Conservation (phyloP, 64 coral and sea anemone species). For the Cladopsammia gracilis region DNA sequence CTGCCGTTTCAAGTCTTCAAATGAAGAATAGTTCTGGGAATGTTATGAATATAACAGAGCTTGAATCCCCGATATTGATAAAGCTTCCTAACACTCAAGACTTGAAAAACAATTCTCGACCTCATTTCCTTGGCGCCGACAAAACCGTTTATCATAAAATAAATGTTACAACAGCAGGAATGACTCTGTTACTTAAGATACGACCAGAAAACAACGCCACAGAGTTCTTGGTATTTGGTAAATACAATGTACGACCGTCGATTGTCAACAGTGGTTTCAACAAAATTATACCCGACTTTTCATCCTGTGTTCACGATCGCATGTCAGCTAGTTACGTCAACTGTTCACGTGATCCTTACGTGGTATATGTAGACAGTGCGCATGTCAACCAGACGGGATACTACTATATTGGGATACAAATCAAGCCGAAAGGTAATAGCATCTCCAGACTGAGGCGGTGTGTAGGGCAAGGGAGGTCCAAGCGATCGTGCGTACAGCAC, state of each 20-base stretch:
- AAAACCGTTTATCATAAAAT: conserved; percentile 2
- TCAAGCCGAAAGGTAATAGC: background rate
- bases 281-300: background rate
- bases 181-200: conserved; percentile 20
- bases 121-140: background rate
- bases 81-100: background rate
- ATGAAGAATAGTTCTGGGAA: conserved; percentile 5
- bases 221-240: background rate
- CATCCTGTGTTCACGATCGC: background rate
- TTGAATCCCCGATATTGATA: background rate
- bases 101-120: background rate
- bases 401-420: conserved; percentile 9
- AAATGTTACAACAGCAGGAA: background rate
- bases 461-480: background rate
- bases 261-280: background rate
- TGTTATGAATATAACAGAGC: background rate
- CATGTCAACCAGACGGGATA: background rate
- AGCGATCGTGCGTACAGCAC: conserved; percentile 1
- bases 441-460: background rate
- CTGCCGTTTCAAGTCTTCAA: conserved; percentile 3
- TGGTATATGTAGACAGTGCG: background rate
- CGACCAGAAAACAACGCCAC: conserved; percentile 30
- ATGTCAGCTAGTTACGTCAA: background rate
- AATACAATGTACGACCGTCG: conserved; percentile 4
- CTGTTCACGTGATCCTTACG: background rate